phyloP scores from a whole-genome alignment of 2,113 vertebrate genomes.

The Tiliqua scincoides region DNA sequence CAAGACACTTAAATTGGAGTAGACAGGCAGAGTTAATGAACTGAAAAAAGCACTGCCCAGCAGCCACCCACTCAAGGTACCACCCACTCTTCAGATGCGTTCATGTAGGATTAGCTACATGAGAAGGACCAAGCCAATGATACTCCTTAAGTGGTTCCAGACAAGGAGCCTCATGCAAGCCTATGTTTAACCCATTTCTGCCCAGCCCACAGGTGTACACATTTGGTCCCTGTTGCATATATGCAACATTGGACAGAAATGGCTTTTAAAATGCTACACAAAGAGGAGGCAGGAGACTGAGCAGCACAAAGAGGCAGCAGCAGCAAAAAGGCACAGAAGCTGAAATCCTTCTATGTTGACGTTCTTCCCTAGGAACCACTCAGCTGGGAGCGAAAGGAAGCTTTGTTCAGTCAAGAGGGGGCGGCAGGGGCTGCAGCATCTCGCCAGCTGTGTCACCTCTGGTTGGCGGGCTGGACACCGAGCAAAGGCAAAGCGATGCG shows the following conservation, averaged over 20 bases:
- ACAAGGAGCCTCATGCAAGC: background rate
- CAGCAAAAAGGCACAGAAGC: background rate
- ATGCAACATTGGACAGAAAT: too few species aligned
- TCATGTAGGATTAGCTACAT: background rate
- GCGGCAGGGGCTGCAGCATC: background rate
- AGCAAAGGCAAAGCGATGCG: background rate
- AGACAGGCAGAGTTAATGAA: too few species aligned
- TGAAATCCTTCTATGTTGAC: too few species aligned
- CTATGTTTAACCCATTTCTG: too few species aligned
- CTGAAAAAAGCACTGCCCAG: background rate
- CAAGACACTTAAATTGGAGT: background rate
- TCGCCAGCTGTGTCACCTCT: background rate
- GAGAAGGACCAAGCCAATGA: background rate
- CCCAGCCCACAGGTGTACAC: too few species aligned
- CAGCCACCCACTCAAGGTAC: too few species aligned
- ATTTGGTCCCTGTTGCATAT: too few species aligned
- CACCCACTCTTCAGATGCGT: background rate
- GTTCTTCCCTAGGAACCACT: too few species aligned
- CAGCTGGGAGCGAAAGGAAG: background rate
- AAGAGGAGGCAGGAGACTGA: background rate
- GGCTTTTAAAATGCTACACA: background rate
- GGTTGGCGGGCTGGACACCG: fast-evolving
- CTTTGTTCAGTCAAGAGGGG: background rate
- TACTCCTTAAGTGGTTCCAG: background rate
- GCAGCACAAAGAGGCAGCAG: background rate